Percentiles rank a stretch among this genome's conserved stretches.
phyloP scores from a whole-genome alignment of 2,113 vertebrate genomes.

The Pleuronectes platessa region DNA sequence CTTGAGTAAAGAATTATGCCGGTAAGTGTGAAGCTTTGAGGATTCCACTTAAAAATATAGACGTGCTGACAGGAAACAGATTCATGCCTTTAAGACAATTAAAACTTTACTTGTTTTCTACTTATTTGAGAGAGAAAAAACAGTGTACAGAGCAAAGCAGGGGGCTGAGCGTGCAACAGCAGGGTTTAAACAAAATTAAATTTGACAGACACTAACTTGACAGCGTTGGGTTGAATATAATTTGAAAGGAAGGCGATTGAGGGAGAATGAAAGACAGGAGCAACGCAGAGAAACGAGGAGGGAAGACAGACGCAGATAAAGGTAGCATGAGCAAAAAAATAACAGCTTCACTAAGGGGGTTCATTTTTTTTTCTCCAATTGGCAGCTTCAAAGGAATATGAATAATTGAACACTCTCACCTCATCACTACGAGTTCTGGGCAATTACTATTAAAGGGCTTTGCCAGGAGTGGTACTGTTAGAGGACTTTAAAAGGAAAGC shows the following conservation, averaged over 20 bases:
- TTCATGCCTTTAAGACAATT: constrained; percentile 36
- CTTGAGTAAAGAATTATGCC: neutral
- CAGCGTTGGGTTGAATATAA: constrained; percentile 40
- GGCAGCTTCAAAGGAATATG: constrained; percentile 87
- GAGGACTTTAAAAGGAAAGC: constrained; percentile 42
- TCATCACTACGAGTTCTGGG: constrained; percentile 70
- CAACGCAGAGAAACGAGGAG: constrained; percentile 8
- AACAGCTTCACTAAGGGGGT: constrained; percentile 78
- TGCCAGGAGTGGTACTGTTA: constrained; percentile 45
- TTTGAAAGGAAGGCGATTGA: constrained; percentile 45
- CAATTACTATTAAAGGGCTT: constrained; percentile 66
- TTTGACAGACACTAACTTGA: constrained; percentile 52
- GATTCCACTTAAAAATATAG: constrained; percentile 5
- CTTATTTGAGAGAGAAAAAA: constrained; percentile 26
- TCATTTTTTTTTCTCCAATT: constrained; percentile 66
- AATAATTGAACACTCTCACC: constrained; percentile 85
- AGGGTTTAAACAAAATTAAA: constrained; percentile 39
- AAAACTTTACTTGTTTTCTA: constrained; percentile 62
- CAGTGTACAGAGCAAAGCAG: constrained; percentile 1
- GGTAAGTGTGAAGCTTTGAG: neutral
- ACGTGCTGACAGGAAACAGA: constrained; percentile 24
- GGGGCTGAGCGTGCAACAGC: constrained; percentile 25
- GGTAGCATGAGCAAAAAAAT: constrained; percentile 61
- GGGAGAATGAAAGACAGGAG: constrained; percentile 19
- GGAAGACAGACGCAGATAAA: constrained; percentile 12